Base-by-base conservation (phyloP, 2,113 vertebrate species). In the Toxostoma redivivum region DNA sequence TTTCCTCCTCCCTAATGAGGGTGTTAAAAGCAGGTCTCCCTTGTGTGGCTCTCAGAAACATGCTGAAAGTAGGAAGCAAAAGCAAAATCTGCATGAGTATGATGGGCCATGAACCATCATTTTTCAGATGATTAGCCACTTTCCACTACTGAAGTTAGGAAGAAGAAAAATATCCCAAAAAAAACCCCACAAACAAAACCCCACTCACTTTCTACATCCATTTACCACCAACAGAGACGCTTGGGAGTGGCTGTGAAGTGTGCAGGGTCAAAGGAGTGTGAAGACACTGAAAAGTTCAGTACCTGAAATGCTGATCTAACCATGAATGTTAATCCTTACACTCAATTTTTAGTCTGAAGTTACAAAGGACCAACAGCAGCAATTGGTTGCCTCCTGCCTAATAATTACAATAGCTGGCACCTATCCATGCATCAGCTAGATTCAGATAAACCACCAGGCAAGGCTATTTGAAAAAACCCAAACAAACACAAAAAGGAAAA, bases 381-480 rank as follows among this genome's bases (percentile, higher is more conserved):
- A 30, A 42, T 7, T 64, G 4, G 8, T 22, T 88, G n/a, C 18
- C 23, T 54, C 56, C 47, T 58, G 31, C 24, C 31, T 42, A 3
- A 48, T n/a, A 69, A 69, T 80, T 38, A 64, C 28, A 38, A 51
- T 7, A 18, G 38, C 47, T 42, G 17, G 45, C 9, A 72, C 38
- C 14, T 60, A 53, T 40, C 70, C 57, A 54, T 30, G 24, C 17
- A 24, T 74, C 9, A 45, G 7, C 37, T 58, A 62, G 30, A 82
- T 37, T 62, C 28, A 42, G 45, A 42, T n/a, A 70, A 73, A 66
- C 9, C 28, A 53, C 11, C 24, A 51, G 60, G 24, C 38, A 66
- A 0, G 1, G 40, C 19, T 74, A 56, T 40, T 66, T 7, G 7
- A 72, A 51, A 38, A 64, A 57, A 2, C 0, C 4, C 13, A 69